Evolutionary conservation across 2,797 vertebrate genomes (phyloP).

Genomic region (Hirundo rustica): DNA sequence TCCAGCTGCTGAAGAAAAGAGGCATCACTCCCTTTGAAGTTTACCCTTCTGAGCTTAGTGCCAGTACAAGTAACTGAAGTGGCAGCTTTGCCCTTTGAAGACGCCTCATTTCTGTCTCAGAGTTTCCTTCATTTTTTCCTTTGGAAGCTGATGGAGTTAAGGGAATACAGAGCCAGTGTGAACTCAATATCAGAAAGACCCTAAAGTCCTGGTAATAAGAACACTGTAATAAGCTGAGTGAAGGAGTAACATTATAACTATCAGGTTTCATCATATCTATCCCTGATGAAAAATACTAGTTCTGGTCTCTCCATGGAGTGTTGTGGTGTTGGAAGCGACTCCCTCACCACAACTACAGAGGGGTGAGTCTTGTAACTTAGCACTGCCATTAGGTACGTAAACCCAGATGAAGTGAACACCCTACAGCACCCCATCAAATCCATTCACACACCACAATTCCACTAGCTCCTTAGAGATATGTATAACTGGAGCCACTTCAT

Average conservation of each 20-base stretch:
- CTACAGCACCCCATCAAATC: not conserved
- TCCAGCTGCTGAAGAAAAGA: not conserved
- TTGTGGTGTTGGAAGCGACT: not conserved
- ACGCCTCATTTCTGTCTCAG: conserved; percentile 2
- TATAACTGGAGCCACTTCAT: not conserved
- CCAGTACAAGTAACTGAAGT: not conserved
- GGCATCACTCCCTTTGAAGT: conserved; percentile 18
- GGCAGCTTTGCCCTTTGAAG: conserved; percentile 22
- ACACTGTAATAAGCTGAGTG: not conserved
- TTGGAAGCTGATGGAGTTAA: not conserved
- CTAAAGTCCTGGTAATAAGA: not conserved
- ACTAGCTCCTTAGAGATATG: not conserved
- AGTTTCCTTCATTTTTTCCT: not conserved
- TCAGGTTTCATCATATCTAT: not conserved
- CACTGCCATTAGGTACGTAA: not conserved
- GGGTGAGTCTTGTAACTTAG: not conserved
- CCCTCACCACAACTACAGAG: not conserved
- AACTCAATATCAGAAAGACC: not conserved
- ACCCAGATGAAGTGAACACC: not conserved
- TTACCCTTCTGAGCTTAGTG: not conserved
- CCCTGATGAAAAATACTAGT: not conserved
- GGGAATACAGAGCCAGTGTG: not conserved
- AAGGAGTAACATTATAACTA: not conserved
- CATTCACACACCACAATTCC: not conserved
- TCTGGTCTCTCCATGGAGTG: not conserved